Base-by-base conservation (phyloP, 2,888 invertebrate genomes). In the Suillia variegata region DNA sequence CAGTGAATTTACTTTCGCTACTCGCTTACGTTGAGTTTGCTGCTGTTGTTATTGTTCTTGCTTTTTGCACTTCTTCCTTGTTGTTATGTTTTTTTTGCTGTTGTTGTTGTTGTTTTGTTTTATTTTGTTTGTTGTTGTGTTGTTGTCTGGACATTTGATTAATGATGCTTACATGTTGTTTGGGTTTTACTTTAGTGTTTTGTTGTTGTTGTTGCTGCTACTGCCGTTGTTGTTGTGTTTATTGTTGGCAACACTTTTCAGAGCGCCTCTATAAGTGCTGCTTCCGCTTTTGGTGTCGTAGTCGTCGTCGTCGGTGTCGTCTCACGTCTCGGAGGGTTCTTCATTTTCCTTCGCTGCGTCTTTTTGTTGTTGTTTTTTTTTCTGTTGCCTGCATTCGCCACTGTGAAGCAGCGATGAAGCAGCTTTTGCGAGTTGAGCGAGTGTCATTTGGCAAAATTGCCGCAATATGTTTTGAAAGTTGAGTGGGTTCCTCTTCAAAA, bases 131-230 rank as follows among this genome's bases (percentile, higher is more conserved):
- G 10, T 38, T 38, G 38, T n/a, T 8, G 6, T 31, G 6, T 31
- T 38, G 13, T 70, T 71, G 73, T 74, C 73, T 74, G 73, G 73
- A 73, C 73, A 73, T 73, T 73, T 73, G 73, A 73, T 73, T 73
- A 73, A 73, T 73, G 73, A 74, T 71, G 66, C 73, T 73, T 73
- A 68, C 68, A 71, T 20, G 13, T 45, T 45, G 45, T 45, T 20
- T 53, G 34, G 48, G 20, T 50, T 26, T 8, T 24, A 17, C 17
- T 22, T 24, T n/a, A n/a, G n/a, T n/a, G n/a, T n/a, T n/a, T n/a
- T n/a, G n/a, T n/a, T n/a, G n/a, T n/a, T n/a, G n/a, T n/a, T n/a
- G n/a, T n/a, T n/a, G n/a, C n/a, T n/a, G n/a, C n/a, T n/a, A n/a
- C n/a, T n/a, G n/a, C n/a, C n/a, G n/a, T n/a, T 50, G 20, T 56